A percentile compares a stretch with the other conserved stretches of the same genome.
Evolutionary conservation across 1,140 invertebrate species (phyloP).

Genomic region (Acromyrmex charruanus): DNA sequence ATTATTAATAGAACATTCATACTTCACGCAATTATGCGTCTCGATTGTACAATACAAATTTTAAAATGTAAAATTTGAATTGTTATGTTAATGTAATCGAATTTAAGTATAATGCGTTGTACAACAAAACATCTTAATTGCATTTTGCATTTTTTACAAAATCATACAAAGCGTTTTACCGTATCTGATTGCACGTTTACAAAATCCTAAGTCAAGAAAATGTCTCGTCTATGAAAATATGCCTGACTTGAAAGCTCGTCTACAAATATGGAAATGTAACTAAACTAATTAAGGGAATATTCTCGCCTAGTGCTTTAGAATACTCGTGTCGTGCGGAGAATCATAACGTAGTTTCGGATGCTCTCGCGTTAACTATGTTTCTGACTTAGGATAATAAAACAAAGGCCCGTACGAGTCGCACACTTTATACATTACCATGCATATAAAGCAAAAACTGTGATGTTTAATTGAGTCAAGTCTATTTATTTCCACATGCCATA

Average conservation of each 20-base stretch:
- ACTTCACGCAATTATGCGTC: not conserved
- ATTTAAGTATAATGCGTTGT: not conserved
- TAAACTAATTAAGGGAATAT: slow-evolving; percentile 57
- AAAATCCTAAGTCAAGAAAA: slow-evolving; percentile 14
- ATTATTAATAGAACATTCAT: slow-evolving; percentile 15
- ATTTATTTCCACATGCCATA: not conserved
- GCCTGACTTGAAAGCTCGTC: slow-evolving; percentile 22
- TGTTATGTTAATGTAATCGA: not conserved
- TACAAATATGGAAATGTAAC: slow-evolving; percentile 50
- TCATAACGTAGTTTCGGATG: slow-evolving; percentile 35
- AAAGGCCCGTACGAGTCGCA: not conserved
- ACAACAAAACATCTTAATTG: not conserved
- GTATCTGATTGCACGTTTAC: slow-evolving; percentile 16
- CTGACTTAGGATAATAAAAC: slow-evolving; percentile 35
- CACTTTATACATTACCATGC: slow-evolving; percentile 25
- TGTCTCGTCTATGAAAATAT: slow-evolving; percentile 27
- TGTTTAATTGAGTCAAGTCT: not conserved
- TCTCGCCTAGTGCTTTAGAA: slow-evolving; percentile 37
- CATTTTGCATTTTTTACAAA: not conserved
- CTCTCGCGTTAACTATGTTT: slow-evolving; percentile 43
- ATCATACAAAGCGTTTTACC: not conserved
- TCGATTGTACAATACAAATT: not conserved
- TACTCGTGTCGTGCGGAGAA: slow-evolving; percentile 53
- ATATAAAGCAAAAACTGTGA: not conserved
- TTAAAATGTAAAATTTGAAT: not conserved